These are phyloP conservation scores for Falco novaeseelandiae DNA, from an alignment of 2,797 vertebrate species.

Conservation along the genomic window DNA sequence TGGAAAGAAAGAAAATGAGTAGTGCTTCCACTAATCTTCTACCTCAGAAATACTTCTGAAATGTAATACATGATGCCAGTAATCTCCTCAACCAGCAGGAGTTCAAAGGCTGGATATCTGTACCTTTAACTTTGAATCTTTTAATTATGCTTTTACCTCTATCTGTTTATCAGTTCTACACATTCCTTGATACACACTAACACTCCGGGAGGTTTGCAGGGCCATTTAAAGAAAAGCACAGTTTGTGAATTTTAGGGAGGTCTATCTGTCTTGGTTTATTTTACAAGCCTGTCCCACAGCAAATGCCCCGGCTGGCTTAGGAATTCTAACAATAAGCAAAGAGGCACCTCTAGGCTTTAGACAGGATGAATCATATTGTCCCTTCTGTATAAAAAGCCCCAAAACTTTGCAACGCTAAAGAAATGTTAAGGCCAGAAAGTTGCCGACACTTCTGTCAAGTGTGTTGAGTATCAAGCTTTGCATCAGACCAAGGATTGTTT, in stretches of 20 bases:
- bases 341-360: neutral
- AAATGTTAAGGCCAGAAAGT: neutral
- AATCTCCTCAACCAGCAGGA: constrained; percentile 33
- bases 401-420: neutral
- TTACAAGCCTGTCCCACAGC: neutral
- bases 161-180: constrained; percentile 44
- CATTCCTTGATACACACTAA: constrained; percentile 14
- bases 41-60: constrained; percentile 2
- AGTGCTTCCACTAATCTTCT: neutral
- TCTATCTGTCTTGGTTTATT: constrained; percentile 31
- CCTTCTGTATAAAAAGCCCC: neutral
- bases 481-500: neutral
- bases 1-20: neutral
- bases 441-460: neutral
- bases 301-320: neutral
- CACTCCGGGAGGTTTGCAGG: neutral
- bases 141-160: constrained; percentile 45
- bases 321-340: neutral
- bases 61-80: neutral
- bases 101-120: neutral
- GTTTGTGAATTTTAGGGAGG: neutral
- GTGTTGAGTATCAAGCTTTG: neutral
- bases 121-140: constrained; percentile 49
- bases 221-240: neutral
- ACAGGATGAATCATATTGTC: neutral